Conservation (phyloP, 2,888 invertebrate species). For the Zygogramma bicolorata region DNA sequence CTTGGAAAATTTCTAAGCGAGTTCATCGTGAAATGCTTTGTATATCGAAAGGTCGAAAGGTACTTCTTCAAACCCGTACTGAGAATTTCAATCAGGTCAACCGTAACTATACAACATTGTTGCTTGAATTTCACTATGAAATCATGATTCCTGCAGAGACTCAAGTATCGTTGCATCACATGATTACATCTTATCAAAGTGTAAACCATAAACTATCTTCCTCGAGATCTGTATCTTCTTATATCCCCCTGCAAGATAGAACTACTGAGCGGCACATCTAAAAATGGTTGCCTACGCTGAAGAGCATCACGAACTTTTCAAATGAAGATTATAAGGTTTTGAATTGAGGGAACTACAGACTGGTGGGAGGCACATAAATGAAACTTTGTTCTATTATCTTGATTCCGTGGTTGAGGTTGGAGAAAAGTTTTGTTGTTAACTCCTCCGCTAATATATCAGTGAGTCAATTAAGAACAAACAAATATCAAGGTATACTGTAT, state of each 20-base stretch:
- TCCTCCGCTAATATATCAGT: no score
- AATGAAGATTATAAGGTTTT: background rate
- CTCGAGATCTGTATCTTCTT: constrained; percentile 5
- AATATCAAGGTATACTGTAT: no score
- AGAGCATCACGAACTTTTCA: background rate
- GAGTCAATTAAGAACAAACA: no score
- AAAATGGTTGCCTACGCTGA: background rate
- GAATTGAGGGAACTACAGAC: background rate
- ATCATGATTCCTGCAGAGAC: background rate
- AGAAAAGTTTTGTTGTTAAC: no score
- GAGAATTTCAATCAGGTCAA: background rate
- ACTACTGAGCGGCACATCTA: background rate
- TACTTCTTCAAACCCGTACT: background rate
- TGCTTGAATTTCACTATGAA: background rate
- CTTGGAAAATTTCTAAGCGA: no score
- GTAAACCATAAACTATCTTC: background rate
- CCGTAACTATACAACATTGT: background rate
- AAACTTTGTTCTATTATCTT: background rate
- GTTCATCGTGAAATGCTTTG: no score
- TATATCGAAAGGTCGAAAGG: no score
- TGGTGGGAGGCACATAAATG: background rate
- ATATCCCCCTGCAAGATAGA: background rate
- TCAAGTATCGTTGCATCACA: background rate
- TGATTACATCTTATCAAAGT: background rate
- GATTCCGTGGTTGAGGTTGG: background rate